Conservation (phyloP, 1,140 invertebrate genomes). For the Trichoplusia ni region DNA sequence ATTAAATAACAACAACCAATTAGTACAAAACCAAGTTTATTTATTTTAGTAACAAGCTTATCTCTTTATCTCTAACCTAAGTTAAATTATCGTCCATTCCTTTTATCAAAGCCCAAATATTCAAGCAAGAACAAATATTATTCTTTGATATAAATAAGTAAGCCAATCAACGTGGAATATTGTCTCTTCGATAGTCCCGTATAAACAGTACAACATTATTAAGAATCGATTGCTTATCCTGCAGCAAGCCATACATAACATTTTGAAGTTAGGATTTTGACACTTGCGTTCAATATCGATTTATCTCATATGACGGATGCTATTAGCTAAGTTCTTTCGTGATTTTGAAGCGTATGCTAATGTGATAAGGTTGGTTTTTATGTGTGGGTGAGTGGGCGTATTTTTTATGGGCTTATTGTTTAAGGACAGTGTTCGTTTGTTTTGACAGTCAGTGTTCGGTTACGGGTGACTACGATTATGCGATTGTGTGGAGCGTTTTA, state of each 20-base stretch:
- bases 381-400: slow-evolving; percentile 31
- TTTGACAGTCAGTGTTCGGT: slow-evolving; percentile 75
- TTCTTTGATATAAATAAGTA: too few relatives aligned
- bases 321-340: slow-evolving; percentile 12
- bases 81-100: too few relatives aligned
- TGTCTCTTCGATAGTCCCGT: background rate
- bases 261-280: slow-evolving; percentile 61
- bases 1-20: too few relatives aligned
- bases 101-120: too few relatives aligned
- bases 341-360: slow-evolving; percentile 44
- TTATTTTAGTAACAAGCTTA: too few relatives aligned
- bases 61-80: too few relatives aligned
- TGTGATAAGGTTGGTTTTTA: slow-evolving; percentile 39
- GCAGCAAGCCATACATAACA: slow-evolving; percentile 8
- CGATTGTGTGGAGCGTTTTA: slow-evolving; percentile 72
- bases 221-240: background rate
- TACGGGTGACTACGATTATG: slow-evolving; percentile 70
- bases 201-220: background rate
- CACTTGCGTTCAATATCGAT: slow-evolving; percentile 51
- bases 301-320: slow-evolving; percentile 45
- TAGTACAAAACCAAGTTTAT: too few relatives aligned
- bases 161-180: too few relatives aligned
- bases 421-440: slow-evolving; percentile 70
- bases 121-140: too few relatives aligned
- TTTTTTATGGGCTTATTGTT: slow-evolving; percentile 64